phyloP scores from a whole-genome alignment of 2,113 vertebrate species.

The Larimichthys polyactis region DNA sequence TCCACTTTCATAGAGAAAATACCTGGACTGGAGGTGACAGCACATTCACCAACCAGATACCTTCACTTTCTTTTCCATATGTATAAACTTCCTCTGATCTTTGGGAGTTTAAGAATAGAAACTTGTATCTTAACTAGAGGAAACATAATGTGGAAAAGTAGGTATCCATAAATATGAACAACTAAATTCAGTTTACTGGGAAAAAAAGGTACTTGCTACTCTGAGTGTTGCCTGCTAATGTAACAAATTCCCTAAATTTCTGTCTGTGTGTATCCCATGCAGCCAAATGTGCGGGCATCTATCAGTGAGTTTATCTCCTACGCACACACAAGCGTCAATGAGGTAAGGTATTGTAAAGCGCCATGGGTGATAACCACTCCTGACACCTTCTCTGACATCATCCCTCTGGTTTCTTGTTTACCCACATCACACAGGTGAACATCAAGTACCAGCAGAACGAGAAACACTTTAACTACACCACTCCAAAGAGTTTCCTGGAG shows the following conservation, averaged over 20 bases:
- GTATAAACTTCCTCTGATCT: neutral
- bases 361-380: neutral
- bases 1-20: slow-evolving; percentile 83
- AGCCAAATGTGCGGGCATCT: slow-evolving; percentile 79
- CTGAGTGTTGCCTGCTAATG: neutral
- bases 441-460: slow-evolving; percentile 84
- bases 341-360: slow-evolving; percentile 61
- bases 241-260: neutral
- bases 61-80: neutral
- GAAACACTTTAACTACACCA: slow-evolving; percentile 86
- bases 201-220: neutral
- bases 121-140: neutral
- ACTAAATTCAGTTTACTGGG: neutral
- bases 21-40: slow-evolving; percentile 76
- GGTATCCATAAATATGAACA: slow-evolving; percentile 4
- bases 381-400: neutral
- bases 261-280: slow-evolving; percentile 26
- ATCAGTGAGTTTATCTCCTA: slow-evolving; percentile 84
- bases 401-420: neutral
- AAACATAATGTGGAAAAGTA: neutral
- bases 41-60: neutral
- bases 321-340: slow-evolving; percentile 82
- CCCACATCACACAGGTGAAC: slow-evolving; percentile 67
- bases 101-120: neutral
- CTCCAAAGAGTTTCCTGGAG: slow-evolving; percentile 88